Conservation (phyloP, 1,140 invertebrate species). For the Eumaeus atala region DNA sequence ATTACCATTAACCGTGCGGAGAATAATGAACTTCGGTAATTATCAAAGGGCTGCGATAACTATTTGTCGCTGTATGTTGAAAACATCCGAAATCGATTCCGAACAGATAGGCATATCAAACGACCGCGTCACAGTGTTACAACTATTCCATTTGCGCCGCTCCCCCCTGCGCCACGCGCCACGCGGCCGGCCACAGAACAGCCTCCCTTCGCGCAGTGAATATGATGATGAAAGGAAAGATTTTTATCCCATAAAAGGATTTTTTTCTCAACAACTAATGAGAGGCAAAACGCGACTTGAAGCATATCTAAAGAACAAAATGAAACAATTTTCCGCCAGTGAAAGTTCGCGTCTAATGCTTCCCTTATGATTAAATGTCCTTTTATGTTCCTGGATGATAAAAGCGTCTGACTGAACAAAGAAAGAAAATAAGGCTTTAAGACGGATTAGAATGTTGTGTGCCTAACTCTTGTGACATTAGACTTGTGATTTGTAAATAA, state of each 20-base stretch:
- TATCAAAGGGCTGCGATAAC: no score
- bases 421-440: constrained; percentile 1
- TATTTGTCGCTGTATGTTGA: no score
- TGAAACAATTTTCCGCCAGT: constrained; percentile 14
- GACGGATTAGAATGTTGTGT: constrained; percentile 3
- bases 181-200: constrained; percentile 33
- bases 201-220: constrained; percentile 43
- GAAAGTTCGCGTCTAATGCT: constrained; percentile 11
- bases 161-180: constrained; percentile 7
- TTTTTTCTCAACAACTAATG: constrained; percentile 21
- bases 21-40: no score
- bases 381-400: constrained; percentile 4
- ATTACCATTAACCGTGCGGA: no score
- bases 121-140: no score
- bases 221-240: constrained; percentile 54
- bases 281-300: constrained; percentile 12
- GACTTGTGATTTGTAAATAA: no score
- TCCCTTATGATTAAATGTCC: constrained; percentile 9
- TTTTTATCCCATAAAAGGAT: constrained; percentile 31
- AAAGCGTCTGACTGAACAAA: constrained; percentile 5
- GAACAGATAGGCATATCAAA: no score
- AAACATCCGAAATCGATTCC: no score
- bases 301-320: constrained; percentile 15
- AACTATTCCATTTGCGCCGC: not conserved
- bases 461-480: no score